phyloP scores from a whole-genome alignment of 2,113 vertebrate genomes.

The Nanorana parkeri region DNA sequence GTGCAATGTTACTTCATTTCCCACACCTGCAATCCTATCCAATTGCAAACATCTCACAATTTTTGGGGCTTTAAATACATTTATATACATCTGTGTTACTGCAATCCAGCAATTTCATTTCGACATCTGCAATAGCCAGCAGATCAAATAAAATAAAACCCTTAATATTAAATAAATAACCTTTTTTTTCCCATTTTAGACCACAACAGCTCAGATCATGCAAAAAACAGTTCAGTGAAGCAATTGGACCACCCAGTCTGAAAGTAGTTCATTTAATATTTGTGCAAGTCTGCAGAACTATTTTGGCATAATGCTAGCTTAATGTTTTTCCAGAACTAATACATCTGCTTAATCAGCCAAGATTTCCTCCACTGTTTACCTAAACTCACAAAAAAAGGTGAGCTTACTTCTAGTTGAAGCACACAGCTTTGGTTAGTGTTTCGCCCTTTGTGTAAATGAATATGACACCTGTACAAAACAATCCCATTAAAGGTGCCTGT shows the following conservation, averaged over 20 bases:
- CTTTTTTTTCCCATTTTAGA: not conserved
- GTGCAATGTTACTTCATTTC: too few species aligned
- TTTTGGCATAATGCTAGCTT: slow-evolving; percentile 39
- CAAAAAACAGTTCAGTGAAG: slow-evolving; percentile 16
- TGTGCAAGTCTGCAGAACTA: slow-evolving; percentile 34
- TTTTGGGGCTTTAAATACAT: too few species aligned
- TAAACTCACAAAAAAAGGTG: slow-evolving; percentile 21
- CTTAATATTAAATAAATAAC: slow-evolving; percentile 54
- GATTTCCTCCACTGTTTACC: slow-evolving; percentile 50
- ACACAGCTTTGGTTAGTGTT: slow-evolving; percentile 43
- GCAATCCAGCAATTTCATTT: not conserved
- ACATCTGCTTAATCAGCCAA: slow-evolving; percentile 46
- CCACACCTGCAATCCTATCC: too few species aligned
- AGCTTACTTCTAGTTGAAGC: slow-evolving; percentile 34
- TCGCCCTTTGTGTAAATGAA: slow-evolving; percentile 30
- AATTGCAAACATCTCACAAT: too few species aligned
- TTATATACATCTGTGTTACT: not conserved
- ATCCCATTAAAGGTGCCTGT: slow-evolving; percentile 27
- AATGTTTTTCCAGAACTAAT: slow-evolving; percentile 32
- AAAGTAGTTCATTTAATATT: slow-evolving; percentile 40
- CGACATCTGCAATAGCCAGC: slow-evolving; percentile 1
- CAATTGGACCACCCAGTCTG: slow-evolving; percentile 40
- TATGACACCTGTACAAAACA: slow-evolving; percentile 25
- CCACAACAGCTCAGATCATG: slow-evolving; percentile 31
- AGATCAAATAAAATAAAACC: slow-evolving; percentile 13